Percentiles rank a stretch among this genome's conserved stretches.
phyloP scores from a whole-genome alignment of 2,113 vertebrate species.

The Tragulus kanchil region DNA sequence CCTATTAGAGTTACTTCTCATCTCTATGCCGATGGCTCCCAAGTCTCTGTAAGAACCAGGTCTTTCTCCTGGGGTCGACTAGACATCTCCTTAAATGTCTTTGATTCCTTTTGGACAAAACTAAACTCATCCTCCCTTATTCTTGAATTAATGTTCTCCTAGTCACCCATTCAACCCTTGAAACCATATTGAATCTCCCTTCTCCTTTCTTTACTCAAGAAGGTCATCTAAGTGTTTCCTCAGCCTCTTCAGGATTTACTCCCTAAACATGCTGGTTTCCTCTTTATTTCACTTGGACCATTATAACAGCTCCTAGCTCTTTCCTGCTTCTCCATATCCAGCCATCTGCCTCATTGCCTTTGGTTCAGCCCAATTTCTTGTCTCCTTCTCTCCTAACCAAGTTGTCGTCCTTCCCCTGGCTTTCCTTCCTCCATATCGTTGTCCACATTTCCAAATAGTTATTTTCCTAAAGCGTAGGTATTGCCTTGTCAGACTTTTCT shows the following conservation, averaged over 20 bases:
- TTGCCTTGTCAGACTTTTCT: neutral
- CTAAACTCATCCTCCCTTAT: neutral
- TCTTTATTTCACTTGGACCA: neutral
- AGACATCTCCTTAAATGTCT: neutral
- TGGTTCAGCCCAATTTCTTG: neutral
- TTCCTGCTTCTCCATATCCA: accelerated
- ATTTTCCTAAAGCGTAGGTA: neutral
- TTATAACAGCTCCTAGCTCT: neutral
- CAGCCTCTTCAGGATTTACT: neutral
- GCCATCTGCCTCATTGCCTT: neutral
- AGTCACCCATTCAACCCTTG: neutral
- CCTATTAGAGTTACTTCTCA: neutral
- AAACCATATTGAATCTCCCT: neutral
- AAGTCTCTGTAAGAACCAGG: neutral
- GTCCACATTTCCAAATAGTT: neutral
- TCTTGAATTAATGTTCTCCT: neutral
- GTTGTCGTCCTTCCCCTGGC: neutral
- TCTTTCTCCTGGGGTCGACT: neutral
- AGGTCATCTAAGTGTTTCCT: neutral
- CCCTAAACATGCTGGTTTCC: neutral
- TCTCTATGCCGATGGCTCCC: neutral
- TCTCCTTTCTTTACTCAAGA: neutral
- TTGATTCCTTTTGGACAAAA: neutral
- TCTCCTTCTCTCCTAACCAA: neutral
- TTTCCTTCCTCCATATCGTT: neutral